A percentile compares a stretch with the other conserved stretches of the same genome.
Conservation (phyloP, 2,113 vertebrate species). For the Microcebus tavaratra region DNA sequence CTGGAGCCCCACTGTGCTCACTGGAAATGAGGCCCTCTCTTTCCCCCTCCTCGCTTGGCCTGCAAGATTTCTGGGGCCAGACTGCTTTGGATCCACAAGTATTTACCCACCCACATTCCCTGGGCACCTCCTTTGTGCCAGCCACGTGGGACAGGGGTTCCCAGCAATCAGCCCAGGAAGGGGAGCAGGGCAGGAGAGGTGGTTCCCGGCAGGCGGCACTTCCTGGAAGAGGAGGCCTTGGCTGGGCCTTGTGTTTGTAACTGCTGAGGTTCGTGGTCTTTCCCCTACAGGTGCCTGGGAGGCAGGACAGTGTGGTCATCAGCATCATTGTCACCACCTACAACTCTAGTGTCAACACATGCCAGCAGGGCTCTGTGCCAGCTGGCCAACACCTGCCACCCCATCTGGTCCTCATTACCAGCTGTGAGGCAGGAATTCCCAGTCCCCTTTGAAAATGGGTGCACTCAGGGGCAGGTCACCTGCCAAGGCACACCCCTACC, state of each 20-base stretch:
- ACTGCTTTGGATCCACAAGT: accelerated
- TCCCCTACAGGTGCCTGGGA: neutral
- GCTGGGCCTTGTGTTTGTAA: neutral
- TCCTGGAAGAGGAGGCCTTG: neutral
- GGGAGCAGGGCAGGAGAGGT: too few species aligned
- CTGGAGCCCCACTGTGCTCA: neutral
- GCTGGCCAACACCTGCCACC: accelerated
- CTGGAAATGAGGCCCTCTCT: neutral
- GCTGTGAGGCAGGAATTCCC: neutral
- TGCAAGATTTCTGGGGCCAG: neutral
- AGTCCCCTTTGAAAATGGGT: accelerated
- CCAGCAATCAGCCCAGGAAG: neutral
- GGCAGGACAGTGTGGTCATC: neutral
- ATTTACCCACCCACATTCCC: neutral
- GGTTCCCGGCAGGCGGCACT: neutral
- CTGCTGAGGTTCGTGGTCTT: neutral
- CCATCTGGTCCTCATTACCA: neutral
- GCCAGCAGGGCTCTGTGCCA: neutral
- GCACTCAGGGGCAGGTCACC: neutral
- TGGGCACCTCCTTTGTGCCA: neutral
- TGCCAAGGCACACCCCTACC: neutral
- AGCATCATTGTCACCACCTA: neutral
- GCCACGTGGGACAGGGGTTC: neutral
- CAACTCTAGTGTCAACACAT: accelerated
- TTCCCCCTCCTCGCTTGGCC: neutral